Evolutionary conservation across 2,888 invertebrate species (phyloP).

Genomic region (Drosophila crucigera): DNA sequence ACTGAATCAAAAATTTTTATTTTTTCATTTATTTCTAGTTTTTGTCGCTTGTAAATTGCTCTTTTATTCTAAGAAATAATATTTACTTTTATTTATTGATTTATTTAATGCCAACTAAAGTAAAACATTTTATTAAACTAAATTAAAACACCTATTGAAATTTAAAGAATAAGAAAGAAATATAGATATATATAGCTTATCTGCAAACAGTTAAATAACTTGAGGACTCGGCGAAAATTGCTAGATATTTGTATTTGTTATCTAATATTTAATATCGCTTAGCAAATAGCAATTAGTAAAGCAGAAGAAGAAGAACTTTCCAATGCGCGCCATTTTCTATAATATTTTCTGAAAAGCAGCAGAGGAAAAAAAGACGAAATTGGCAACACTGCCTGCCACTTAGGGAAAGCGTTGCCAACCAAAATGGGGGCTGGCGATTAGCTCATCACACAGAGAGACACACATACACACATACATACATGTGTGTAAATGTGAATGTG

Average conservation of each 20-base stretch:
- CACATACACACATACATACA: not conserved
- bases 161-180: not conserved
- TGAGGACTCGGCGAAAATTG: not conserved
- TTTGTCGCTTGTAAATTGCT: not conserved
- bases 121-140: too few relatives aligned
- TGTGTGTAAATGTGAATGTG: not conserved
- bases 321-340: not conserved
- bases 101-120: not conserved
- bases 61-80: not conserved
- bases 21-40: not conserved
- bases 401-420: not conserved
- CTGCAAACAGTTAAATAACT: not conserved
- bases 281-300: not conserved
- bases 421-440: slow-evolving; percentile 17
- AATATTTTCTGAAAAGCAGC: not conserved
- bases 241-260: not conserved
- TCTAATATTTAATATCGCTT: not conserved
- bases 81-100: not conserved
- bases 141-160: not conserved
- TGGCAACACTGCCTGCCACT: not conserved
- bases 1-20: not conserved
- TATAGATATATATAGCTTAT: not conserved
- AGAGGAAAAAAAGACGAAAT: not conserved
- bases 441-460: slow-evolving; percentile 10
- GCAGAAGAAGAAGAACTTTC: not conserved